Base-by-base conservation (phyloP, 2,888 invertebrate species). In the Leptopilina myrica region DNA sequence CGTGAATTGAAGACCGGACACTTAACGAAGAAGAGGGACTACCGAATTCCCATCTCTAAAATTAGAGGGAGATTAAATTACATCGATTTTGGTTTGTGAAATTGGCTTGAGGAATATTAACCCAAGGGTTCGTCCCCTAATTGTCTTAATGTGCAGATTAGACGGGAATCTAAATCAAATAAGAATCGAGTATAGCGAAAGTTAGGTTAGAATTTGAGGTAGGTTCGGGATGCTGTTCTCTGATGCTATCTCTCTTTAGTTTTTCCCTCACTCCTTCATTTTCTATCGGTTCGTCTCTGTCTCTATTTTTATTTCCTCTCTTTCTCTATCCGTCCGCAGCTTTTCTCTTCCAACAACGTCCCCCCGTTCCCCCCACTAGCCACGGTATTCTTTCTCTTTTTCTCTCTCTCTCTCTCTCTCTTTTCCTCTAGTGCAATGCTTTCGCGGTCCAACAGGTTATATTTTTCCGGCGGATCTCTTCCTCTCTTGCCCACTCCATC, bases 391-490 rank as follows among this genome's bases (percentile, higher is more conserved):
- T 82, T 64, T 43, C 80, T 84, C 84, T 84, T 82, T 79, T 82
- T 82, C n/a, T n/a, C n/a, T n/a, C n/a, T n/a, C n/a, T n/a, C n/a
- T 82, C 81, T 77, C 82, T 80, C 82, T 64, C 75, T 81, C 77
- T 84, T 83, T 79, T 83, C 85, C 87, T 78, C 79, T 84, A 86
- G 80, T 86, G 86, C 88, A 85, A 88, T 87, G 73, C 56, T 73
- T 73, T 73, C 33, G 73, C 73, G 88, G 89, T 90, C 90, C 91
- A 91, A 91, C 91, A 90, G 90, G 90, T 90, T 91, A 91, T 90
- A 89, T 89, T 91, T 90, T 90, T 90, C 88, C 88, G 87, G 82
- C 84, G 84, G 53, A 59, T 80, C 82, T 83, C 80, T 79, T 81
- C 69, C 82, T 75, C 78, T 62, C 81, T 80, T 76, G 78, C 82